Evolutionary conservation across 2,113 vertebrate species (phyloP).

Genomic region (Trematomus loennbergii): DNA sequence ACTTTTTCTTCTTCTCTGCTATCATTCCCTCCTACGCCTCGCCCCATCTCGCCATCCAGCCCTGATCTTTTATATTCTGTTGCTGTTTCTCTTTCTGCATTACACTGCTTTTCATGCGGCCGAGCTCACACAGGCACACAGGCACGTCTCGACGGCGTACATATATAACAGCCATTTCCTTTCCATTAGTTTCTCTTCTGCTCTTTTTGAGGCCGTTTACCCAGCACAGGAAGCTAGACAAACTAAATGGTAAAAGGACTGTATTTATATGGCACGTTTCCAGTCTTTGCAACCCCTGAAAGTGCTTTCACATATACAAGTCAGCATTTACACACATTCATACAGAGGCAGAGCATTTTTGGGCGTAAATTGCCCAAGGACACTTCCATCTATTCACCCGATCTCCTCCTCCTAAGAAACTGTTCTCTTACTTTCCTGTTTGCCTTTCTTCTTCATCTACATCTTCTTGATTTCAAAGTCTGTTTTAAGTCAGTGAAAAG

Average conservation of each 20-base stretch:
- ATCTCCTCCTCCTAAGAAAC: too few relatives aligned
- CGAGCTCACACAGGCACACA: too few relatives aligned
- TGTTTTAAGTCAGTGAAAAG: not conserved
- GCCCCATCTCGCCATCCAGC: slow-evolving; percentile 11
- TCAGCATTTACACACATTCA: too few relatives aligned
- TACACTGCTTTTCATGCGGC: slow-evolving; percentile 6
- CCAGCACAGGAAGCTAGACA: not conserved
- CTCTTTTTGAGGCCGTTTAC: not conserved
- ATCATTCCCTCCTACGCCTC: slow-evolving; percentile 20
- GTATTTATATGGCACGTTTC: too few relatives aligned
- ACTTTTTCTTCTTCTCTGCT: slow-evolving; percentile 30
- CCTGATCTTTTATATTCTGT: slow-evolving; percentile 19
- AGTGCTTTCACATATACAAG: too few relatives aligned
- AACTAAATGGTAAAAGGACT: not conserved
- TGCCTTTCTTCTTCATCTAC: not conserved
- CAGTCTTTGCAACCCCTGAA: too few relatives aligned
- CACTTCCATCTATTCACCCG: too few relatives aligned
- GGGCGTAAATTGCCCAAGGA: too few relatives aligned
- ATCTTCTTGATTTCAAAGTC: slow-evolving; percentile 5
- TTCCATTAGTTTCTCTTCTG: not conserved
- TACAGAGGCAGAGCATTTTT: too few relatives aligned
- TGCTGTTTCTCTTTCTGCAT: slow-evolving; percentile 9
- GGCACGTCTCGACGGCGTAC: not conserved
- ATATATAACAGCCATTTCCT: not conserved
- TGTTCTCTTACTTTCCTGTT: not conserved